Evolutionary conservation across 2,888 invertebrate genomes (phyloP), one percentile per base, ranked within the genome.

Genomic region (Ypsolopha sequella): DNA sequence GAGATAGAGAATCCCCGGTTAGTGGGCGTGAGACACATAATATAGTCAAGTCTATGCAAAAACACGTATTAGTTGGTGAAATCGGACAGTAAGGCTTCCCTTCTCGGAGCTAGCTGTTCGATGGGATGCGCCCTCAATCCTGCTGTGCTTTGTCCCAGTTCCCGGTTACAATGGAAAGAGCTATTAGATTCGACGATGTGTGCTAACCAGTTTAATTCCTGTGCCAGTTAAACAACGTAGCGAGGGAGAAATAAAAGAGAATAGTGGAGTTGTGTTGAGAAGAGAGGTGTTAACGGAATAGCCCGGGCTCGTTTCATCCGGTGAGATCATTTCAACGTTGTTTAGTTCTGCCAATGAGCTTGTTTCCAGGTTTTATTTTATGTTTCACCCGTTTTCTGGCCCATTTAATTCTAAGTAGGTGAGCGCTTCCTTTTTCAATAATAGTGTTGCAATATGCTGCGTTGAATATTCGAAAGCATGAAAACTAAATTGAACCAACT

Each of bases 101-200:
- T n/a, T n/a, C n/a, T n/a, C n/a, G n/a, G n/a, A n/a, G n/a, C n/a
- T n/a, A n/a, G n/a, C n/a, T n/a, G n/a, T n/a, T n/a, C n/a, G n/a
- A n/a, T n/a, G 65, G 60, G 50, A 59, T 48, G 46, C 51, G 44
- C 14, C 54, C 52, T 56, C 60, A 60, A 63, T 65, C 62, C 65
- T 60, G 63, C 57, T 57, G 58, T 59, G 64, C 59, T 10, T 36
- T 65, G 75, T 57, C 68, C 76, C 64, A 73, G 70, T 73, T 76
- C 61, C 65, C 66, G 61, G 63, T 67, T 68, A 79, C 76, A 76
- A 75, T 73, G 61, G 68, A 70, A 71, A 70, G 70, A 67, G 70
- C 76, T 71, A 81, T 80, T 76, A 77, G 70, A 77, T 59, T 60
- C 75, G 66, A 58, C 73, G 77, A 79, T 78, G 80, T 80, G 74